These are phyloP conservation scores for Lerema accius DNA, from an alignment of 1,140 invertebrate species.

Conservation along the genomic window DNA sequence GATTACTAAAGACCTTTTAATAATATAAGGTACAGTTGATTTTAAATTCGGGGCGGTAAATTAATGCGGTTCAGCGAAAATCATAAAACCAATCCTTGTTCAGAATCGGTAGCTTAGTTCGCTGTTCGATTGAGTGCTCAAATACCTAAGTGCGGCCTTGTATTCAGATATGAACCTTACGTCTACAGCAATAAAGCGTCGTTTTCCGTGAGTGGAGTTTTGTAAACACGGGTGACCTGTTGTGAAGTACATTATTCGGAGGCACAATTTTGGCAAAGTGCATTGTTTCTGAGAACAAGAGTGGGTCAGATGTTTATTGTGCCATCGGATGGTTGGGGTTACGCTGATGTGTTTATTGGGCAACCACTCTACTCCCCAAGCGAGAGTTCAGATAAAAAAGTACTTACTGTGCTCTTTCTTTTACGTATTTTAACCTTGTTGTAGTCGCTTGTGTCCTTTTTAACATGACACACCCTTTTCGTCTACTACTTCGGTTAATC, in stretches of 20 bases:
- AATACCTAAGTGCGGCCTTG: neutral
- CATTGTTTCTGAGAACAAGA: constrained; percentile 42
- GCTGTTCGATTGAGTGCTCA: constrained; percentile 22
- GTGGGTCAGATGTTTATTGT: constrained; percentile 47
- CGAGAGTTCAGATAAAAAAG: neutral
- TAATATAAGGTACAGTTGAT: neutral
- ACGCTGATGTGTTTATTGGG: constrained; percentile 15
- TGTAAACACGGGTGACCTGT: constrained; percentile 31
- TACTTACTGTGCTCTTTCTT: no score
- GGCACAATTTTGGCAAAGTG: constrained; percentile 49
- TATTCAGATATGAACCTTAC: neutral
- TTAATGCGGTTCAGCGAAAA: neutral
- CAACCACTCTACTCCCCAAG: neutral
- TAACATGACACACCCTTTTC: no score
- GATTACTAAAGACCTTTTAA: neutral
- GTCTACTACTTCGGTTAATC: no score
- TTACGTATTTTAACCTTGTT: no score
- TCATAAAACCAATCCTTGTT: constrained; percentile 27
- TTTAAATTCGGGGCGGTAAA: neutral
- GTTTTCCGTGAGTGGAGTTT: neutral
- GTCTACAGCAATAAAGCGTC: neutral
- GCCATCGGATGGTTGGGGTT: constrained; percentile 32
- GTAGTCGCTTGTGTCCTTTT: no score
- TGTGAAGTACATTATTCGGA: constrained; percentile 22
- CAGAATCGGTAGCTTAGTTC: constrained; percentile 25